These are phyloP conservation scores for Burhinus bistriatus DNA, from an alignment of 2,113 vertebrate species.

Conservation along the genomic window DNA sequence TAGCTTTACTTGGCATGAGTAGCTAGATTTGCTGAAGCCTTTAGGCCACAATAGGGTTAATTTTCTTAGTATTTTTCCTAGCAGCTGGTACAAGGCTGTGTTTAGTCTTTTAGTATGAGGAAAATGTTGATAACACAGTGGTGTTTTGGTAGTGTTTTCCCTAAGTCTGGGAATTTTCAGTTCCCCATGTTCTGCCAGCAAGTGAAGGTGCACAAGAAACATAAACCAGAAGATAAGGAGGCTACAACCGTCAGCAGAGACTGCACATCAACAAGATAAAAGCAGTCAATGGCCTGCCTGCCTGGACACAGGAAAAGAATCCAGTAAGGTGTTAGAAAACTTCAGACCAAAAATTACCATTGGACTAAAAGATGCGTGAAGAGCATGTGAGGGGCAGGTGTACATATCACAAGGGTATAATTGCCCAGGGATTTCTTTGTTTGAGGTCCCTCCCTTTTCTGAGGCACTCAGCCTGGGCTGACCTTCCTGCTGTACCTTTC, in stretches of 20 bases:
- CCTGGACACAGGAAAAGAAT: not conserved
- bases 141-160: not conserved
- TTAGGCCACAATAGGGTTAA: not conserved
- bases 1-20: not conserved
- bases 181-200: not conserved
- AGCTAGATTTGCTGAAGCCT: not conserved
- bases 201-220: not conserved
- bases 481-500: not conserved
- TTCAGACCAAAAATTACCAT: not conserved
- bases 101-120: not conserved
- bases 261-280: not conserved
- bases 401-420: not conserved
- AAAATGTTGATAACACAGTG: not conserved
- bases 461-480: not conserved
- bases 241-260: not conserved
- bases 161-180: not conserved
- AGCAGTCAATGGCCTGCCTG: not conserved
- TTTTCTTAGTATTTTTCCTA: not conserved
- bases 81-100: not conserved
- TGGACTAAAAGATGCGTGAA: not conserved
- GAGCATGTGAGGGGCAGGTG: not conserved
- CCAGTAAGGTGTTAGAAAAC: not conserved
- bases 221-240: not conserved
- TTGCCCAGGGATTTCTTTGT: not conserved
- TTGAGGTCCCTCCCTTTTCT: not conserved